Conservation (phyloP, 2,888 invertebrate genomes). For the Lypha dubia region DNA sequence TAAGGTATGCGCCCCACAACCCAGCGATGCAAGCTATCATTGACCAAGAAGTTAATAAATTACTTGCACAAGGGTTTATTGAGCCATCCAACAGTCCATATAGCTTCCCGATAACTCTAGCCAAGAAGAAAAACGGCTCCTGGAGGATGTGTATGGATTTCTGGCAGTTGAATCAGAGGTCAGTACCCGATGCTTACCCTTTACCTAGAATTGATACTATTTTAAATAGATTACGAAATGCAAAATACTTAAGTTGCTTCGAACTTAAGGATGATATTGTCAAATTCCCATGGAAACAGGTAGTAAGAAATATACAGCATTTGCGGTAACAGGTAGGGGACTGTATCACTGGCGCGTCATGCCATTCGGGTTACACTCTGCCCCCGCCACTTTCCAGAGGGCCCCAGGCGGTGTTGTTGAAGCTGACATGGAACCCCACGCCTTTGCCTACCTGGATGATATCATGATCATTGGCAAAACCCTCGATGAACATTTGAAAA, state of each 20-base stretch:
- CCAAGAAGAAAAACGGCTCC: no score
- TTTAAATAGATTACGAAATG: background rate
- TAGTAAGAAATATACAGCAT: no score
- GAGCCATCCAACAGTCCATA: no score
- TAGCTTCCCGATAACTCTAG: no score
- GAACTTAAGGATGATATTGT: background rate
- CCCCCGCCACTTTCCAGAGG: background rate
- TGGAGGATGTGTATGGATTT: no score
- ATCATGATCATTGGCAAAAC: background rate
- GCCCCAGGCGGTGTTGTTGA: background rate
- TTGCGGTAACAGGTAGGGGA: background rate
- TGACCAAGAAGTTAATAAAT: no score
- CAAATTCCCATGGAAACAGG: background rate
- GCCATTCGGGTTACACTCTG: background rate
- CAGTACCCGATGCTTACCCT: no score
- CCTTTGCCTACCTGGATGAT: background rate
- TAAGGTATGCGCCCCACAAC: no score
- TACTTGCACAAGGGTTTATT: no score
- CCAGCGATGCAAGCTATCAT: no score
- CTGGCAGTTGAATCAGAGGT: no score
- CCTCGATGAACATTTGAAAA: background rate
- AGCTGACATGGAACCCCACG: background rate
- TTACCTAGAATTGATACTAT: slow-evolving; percentile 6
- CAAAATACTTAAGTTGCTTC: background rate
- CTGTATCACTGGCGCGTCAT: background rate